Base-by-base conservation (phyloP, 2,888 invertebrate genomes). In the Stomorhina lunata region DNA sequence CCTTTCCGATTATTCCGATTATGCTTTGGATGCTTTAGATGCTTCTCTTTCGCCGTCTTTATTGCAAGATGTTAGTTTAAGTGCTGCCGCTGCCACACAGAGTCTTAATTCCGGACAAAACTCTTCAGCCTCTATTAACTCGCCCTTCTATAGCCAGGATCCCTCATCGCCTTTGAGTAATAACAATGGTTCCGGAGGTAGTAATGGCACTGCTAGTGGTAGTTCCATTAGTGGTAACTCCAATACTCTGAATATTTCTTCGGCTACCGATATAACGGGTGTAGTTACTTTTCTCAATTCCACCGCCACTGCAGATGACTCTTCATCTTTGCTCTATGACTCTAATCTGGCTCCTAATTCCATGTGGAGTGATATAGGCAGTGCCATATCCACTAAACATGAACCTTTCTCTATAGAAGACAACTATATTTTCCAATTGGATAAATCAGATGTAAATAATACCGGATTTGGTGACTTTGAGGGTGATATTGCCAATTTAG, bases 401-500 rank as follows among this genome's bases (percentile, higher is more conserved):
- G 95, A 95, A 86, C 92, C 94, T 10, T 94, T 95, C 86, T 95
- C 94, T 90, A 95, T 96, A 94, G 96, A 97, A 87, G 97, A 97
- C 89, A 96, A 96, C 89, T 97, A 96, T 88, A 96, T 96, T 87
- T 96, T 97, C 90, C 95, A 96, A 93, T 96, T 96, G 71, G 97
- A 97, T 90, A 96, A 96, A 91, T 94, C 95, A 43, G 97, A 97
- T 91, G 95, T 97, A 86, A 94, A 96, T 90, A 88, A 95, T 3
- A 95, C 96, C 0, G 96, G 96, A 83, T 92, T 97, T 72, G 96
- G 96, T 0, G 97, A 97, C 89, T 91, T 97, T 66, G 96, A 96
- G 87, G 96, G 96, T 84, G 96, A 97, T 85, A 77, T 77, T 10
- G 53, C 43, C 32, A 63, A 69, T 20, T 53, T 91, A 50, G 96